Percentiles rank a stretch among this genome's conserved stretches.
These are phyloP conservation scores for Oplegnathus fasciatus DNA, from an alignment of 2,113 vertebrate genomes.

Conservation along the genomic window DNA sequence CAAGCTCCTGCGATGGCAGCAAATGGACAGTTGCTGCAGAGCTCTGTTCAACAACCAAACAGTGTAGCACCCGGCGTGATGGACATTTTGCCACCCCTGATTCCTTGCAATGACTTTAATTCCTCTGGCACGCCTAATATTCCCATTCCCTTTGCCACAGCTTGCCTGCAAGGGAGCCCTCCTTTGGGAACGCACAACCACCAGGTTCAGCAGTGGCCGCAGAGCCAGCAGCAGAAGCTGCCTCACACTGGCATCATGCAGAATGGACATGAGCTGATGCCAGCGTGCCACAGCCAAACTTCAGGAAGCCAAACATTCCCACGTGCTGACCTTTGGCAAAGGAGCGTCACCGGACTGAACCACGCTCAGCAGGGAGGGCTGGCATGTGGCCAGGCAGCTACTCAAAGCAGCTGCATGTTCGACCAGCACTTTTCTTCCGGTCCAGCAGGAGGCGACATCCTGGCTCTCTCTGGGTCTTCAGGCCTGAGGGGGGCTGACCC, in stretches of 20 bases:
- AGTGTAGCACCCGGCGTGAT: background rate
- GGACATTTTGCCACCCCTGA: slow-evolving; percentile 46
- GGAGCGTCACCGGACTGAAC: slow-evolving; percentile 38
- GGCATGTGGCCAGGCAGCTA: slow-evolving; percentile 18
- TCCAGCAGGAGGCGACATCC: slow-evolving; percentile 25
- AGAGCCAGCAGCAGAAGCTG: slow-evolving; percentile 54
- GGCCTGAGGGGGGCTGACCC: background rate
- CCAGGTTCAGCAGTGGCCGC: slow-evolving; percentile 50
- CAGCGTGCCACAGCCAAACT: slow-evolving; percentile 3
- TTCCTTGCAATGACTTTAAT: slow-evolving; percentile 62
- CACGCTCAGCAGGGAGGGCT: slow-evolving; percentile 42
- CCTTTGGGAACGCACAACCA: slow-evolving; percentile 22
- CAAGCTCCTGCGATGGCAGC: slow-evolving; percentile 21
- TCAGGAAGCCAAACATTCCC: background rate
- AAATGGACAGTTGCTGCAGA: slow-evolving; percentile 39
- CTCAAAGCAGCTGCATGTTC: slow-evolving; percentile 66
- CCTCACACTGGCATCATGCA: slow-evolving; percentile 37
- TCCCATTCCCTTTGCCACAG: slow-evolving; percentile 28
- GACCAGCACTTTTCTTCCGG: slow-evolving; percentile 32
- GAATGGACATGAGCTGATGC: slow-evolving; percentile 44
- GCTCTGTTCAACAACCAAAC: slow-evolving; percentile 10
- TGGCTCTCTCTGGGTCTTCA: slow-evolving; percentile 4
- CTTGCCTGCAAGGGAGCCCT: slow-evolving; percentile 34
- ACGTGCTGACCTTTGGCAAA: background rate
- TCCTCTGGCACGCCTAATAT: slow-evolving; percentile 1